Evolutionary conservation across 2,888 invertebrate species (phyloP).

Genomic region (Miltochrista miniata): DNA sequence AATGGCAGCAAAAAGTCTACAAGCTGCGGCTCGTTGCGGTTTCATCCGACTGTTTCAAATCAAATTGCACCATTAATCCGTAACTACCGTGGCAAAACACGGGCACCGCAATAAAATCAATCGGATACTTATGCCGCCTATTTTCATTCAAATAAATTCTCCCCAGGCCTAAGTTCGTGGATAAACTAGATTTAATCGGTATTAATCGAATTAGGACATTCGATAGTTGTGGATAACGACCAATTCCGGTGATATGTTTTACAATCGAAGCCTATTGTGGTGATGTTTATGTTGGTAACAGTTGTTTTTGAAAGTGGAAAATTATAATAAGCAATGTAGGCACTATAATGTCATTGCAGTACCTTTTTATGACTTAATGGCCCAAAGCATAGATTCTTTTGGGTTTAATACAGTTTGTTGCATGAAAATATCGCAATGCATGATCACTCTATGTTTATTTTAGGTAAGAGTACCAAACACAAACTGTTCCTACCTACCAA

Average conservation of each 20-base stretch:
- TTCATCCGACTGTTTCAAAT: slow-evolving; percentile 52
- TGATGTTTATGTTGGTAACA: no score
- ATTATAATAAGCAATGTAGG: no score
- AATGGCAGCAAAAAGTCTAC: slow-evolving; percentile 22
- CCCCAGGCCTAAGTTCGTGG: slow-evolving; percentile 40
- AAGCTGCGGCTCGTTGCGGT: slow-evolving; percentile 49
- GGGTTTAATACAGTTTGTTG: no score
- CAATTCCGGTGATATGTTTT: slow-evolving; percentile 56
- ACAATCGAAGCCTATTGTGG: slow-evolving; percentile 50
- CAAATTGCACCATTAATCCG: slow-evolving; percentile 62
- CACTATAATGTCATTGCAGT: no score
- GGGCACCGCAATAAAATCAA: slow-evolving; percentile 62
- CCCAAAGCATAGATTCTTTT: no score
- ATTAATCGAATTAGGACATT: slow-evolving; percentile 42
- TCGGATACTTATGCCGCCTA: slow-evolving; percentile 58
- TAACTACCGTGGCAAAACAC: slow-evolving; percentile 57
- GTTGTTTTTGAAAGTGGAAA: no score
- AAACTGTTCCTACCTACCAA: no score
- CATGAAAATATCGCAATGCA: no score
- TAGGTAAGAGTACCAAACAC: no score
- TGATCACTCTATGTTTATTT: no score
- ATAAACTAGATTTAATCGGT: slow-evolving; percentile 45
- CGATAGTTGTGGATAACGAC: slow-evolving; percentile 45
- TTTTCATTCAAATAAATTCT: slow-evolving; percentile 58
- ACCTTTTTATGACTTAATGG: no score